phyloP scores from a whole-genome alignment of 2,113 vertebrate species.

The Neolamprologus tretocephalus region DNA sequence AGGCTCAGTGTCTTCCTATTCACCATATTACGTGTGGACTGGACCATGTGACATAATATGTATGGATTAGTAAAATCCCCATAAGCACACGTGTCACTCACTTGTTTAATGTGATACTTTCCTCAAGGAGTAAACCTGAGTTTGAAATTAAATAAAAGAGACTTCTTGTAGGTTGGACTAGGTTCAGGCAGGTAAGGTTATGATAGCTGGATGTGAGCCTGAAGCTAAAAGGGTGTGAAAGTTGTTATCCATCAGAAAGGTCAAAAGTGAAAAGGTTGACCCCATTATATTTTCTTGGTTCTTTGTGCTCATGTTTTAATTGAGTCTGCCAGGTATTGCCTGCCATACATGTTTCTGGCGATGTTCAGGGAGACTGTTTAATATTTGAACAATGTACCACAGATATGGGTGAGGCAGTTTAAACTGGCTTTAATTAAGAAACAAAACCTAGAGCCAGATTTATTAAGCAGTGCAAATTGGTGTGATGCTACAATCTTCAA shows the following conservation, averaged over 20 bases:
- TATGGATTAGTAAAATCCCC: slow-evolving; percentile 4
- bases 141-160: not conserved
- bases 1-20: not conserved
- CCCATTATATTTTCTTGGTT: not conserved
- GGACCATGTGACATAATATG: not conserved
- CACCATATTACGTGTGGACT: not conserved
- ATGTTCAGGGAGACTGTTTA: not conserved
- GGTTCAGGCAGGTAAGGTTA: not conserved
- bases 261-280: not conserved
- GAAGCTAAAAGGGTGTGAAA: not conserved
- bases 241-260: not conserved
- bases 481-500: not conserved
- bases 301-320: not conserved
- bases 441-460: not conserved
- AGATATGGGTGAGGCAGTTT: not conserved
- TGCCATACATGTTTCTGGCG: not conserved
- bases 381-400: not conserved
- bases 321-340: not conserved
- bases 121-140: not conserved
- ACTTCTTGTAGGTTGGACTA: not conserved
- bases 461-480: not conserved
- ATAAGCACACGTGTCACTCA: not conserved
- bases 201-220: not conserved
- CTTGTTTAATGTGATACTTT: slow-evolving; percentile 7
- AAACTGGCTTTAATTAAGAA: not conserved